phyloP scores from a whole-genome alignment of 2,113 vertebrate genomes.

The Eleginops maclovinus region DNA sequence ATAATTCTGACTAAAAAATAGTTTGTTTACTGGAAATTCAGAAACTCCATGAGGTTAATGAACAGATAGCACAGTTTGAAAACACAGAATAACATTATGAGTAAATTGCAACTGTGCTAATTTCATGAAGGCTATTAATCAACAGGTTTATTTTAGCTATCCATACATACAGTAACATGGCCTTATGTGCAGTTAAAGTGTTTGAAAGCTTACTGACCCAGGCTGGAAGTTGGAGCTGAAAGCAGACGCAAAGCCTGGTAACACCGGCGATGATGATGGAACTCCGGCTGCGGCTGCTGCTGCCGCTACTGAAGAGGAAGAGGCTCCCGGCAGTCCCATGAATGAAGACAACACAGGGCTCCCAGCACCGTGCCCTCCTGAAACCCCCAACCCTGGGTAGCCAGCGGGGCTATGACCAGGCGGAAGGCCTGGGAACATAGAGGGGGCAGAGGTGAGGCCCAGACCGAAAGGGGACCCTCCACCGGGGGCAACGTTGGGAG shows the following conservation, averaged over 20 bases:
- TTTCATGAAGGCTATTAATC: not conserved
- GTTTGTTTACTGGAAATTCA: not conserved
- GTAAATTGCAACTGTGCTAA: not conserved
- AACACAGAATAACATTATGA: not conserved
- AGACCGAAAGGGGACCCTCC: conserved; percentile 88
- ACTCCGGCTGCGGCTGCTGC: conserved; percentile 83
- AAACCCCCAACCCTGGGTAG: conserved; percentile 91
- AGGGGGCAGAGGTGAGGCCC: conserved; percentile 88
- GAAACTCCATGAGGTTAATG: not conserved
- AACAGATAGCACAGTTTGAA: not conserved
- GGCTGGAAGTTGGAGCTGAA: conserved; percentile 97
- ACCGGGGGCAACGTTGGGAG: conserved; percentile 76
- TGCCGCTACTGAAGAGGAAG: conserved; percentile 88
- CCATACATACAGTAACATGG: too few species aligned
- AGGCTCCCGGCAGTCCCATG: conserved; percentile 90
- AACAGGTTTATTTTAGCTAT: not conserved
- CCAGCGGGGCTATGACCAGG: conserved; percentile 86
- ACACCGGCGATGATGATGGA: conserved; percentile 89
- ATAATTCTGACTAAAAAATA: not conserved
- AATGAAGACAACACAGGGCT: conserved; percentile 92
- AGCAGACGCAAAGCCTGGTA: conserved; percentile 95
- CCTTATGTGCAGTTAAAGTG: not conserved
- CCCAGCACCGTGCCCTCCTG: conserved; percentile 87
- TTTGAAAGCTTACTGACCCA: conserved; percentile 81
- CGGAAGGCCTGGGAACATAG: conserved; percentile 87